Evolutionary conservation across 1,140 invertebrate species (phyloP).

Genomic region (Hormaphis cornu): DNA sequence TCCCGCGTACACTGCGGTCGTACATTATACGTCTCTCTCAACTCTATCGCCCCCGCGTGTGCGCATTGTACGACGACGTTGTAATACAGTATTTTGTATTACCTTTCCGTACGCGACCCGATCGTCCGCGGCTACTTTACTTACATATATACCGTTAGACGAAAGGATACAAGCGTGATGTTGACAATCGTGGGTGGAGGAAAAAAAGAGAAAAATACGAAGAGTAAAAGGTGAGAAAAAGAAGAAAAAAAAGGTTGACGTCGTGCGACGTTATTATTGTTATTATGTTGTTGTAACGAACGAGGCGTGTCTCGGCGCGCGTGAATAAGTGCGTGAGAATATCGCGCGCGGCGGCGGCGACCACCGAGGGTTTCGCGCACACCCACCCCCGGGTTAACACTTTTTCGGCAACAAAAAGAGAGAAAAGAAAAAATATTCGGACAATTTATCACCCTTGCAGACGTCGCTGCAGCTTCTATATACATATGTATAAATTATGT

Average conservation of each 20-base stretch:
- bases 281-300: too few species aligned
- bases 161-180: conserved; percentile 11
- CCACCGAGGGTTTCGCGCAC: conserved; percentile 16
- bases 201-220: too few species aligned
- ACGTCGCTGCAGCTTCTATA: too few species aligned
- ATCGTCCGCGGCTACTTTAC: conserved; percentile 25
- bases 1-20: background rate
- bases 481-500: too few species aligned
- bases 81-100: background rate
- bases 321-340: conserved; percentile 28
- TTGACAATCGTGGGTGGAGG: background rate
- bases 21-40: conserved; percentile 3
- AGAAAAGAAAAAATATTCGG: background rate
- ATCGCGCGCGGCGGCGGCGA: conserved; percentile 1
- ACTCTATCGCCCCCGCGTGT: background rate
- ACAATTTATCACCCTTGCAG: conserved; percentile 21
- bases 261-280: too few species aligned
- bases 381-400: conserved; percentile 26
- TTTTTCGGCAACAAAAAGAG: conserved; percentile 18
- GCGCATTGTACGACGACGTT: background rate
- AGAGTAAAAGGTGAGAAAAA: background rate
- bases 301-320: background rate
- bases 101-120: too few species aligned
- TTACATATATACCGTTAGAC: background rate
- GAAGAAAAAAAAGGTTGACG: background rate